These are phyloP conservation scores for Antechinus flavipes DNA, from an alignment of 2,113 vertebrate species.

Conservation along the genomic window DNA sequence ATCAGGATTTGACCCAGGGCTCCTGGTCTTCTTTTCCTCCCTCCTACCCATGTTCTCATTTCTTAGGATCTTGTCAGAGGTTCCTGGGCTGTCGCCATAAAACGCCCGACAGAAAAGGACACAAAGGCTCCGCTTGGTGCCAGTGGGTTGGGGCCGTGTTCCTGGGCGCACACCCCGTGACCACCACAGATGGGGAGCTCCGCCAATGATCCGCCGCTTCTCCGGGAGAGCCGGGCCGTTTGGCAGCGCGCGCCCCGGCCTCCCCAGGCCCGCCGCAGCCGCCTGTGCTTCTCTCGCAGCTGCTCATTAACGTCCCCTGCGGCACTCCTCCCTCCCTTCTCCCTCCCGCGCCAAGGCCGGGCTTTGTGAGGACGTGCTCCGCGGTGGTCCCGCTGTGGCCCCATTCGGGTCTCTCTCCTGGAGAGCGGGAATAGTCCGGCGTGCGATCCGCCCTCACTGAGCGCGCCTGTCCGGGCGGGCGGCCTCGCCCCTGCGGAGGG, in stretches of 20 bases:
- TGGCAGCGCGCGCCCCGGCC: slow-evolving; percentile 36
- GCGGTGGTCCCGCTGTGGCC: background rate
- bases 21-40: background rate
- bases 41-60: slow-evolving; percentile 24
- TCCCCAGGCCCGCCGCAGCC: slow-evolving; percentile 21
- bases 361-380: slow-evolving; percentile 1
- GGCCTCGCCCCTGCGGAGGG: background rate
- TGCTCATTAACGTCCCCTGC: slow-evolving; percentile 18
- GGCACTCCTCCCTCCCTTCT: too few relatives aligned
- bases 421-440: background rate
- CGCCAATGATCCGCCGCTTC: slow-evolving; percentile 68
- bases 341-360: background rate
- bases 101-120: slow-evolving; percentile 11
- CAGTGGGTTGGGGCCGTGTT: slow-evolving; percentile 49
- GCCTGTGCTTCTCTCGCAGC: slow-evolving; percentile 41
- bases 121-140: slow-evolving; percentile 5
- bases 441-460: background rate
- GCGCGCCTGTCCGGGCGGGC: background rate
- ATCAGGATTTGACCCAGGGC: background rate
- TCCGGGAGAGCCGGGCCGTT: background rate
- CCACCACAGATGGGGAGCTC: slow-evolving; percentile 63
- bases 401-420: slow-evolving; percentile 13
- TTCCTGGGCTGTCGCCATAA: slow-evolving; percentile 12
- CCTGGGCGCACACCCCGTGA: slow-evolving; percentile 42
- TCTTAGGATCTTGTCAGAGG: slow-evolving; percentile 56